phyloP scores from a whole-genome alignment of 2,113 vertebrate species.

The Marcusenius ussheri region DNA sequence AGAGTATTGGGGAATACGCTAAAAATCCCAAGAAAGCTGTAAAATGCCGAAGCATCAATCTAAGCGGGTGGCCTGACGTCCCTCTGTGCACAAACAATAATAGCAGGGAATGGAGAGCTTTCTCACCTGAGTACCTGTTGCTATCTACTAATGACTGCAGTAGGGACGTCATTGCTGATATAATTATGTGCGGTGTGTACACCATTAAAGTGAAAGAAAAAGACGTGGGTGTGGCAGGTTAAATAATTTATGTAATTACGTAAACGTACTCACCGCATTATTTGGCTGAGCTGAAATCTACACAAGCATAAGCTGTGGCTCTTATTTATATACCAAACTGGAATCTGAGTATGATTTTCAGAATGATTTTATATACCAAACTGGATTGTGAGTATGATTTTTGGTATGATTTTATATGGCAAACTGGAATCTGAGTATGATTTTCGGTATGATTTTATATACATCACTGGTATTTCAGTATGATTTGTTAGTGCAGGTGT shows the following conservation, averaged over 20 bases:
- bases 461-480: neutral
- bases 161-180: neutral
- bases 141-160: neutral
- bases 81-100: constrained; percentile 3
- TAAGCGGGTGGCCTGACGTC: constrained; percentile 25
- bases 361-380: too few relatives aligned
- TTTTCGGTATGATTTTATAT: neutral
- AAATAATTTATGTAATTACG: neutral
- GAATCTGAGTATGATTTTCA: too few relatives aligned
- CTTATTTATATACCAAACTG: neutral
- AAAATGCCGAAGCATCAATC: constrained; percentile 27
- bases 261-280: neutral
- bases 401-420: too few relatives aligned
- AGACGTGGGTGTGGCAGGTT: neutral
- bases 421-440: too few relatives aligned
- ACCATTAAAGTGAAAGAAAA: neutral
- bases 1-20: constrained; percentile 34
- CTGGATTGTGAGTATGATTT: too few relatives aligned
- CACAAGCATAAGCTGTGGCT: neutral
- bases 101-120: neutral
- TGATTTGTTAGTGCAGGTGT: neutral
- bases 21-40: constrained; percentile 33
- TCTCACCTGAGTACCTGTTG: neutral
- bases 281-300: neutral
- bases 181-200: neutral